phyloP scores from a whole-genome alignment of 2,113 vertebrate genomes.

The Thermophis baileyi region DNA sequence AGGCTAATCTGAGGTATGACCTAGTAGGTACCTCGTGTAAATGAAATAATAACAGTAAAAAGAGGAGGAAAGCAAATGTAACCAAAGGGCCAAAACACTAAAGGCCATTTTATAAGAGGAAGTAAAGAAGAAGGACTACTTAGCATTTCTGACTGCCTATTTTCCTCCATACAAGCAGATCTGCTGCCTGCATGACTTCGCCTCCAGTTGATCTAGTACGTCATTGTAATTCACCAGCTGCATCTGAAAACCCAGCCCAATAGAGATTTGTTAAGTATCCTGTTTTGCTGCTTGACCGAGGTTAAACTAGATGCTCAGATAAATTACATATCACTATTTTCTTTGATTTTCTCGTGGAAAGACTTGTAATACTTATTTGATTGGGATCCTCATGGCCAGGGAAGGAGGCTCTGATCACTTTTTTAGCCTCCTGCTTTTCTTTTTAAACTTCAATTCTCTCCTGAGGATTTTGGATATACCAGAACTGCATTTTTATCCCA shows the following conservation, averaged over 20 bases:
- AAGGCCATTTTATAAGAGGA: neutral
- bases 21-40: neutral
- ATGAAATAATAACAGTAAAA: neutral
- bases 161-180: neutral
- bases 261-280: neutral
- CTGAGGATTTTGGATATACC: neutral
- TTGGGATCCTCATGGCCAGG: neutral
- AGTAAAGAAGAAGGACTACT: neutral
- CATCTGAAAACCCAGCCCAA: neutral
- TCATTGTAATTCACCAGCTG: neutral
- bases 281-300: neutral
- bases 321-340: neutral
- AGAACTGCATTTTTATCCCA: neutral
- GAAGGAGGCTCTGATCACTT: neutral
- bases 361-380: neutral
- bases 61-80: neutral
- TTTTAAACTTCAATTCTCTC: neutral
- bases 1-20: neutral
- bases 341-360: neutral
- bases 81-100: neutral
- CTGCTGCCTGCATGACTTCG: neutral
- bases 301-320: neutral
- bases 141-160: neutral
- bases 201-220: neutral
- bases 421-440: neutral